Percentiles rank a stretch among this genome's conserved stretches.
Evolutionary conservation across 2,797 vertebrate species (phyloP).

Genomic region (Gallirallus australis): DNA sequence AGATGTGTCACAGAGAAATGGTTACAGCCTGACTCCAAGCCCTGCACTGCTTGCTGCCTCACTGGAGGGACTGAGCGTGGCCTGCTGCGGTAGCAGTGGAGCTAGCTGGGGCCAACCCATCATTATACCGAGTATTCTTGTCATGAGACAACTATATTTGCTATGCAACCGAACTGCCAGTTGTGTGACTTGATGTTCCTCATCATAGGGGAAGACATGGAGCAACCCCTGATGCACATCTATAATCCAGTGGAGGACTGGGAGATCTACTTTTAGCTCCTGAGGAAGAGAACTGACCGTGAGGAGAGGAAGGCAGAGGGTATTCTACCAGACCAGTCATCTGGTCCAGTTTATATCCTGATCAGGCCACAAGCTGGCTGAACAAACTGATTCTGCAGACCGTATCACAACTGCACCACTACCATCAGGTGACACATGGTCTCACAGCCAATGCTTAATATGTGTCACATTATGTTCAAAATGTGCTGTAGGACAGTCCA

Average conservation of each 20-base stretch:
- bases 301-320: neutral
- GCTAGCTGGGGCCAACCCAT: neutral
- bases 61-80: rapidly evolving
- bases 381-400: neutral
- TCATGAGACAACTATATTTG: neutral
- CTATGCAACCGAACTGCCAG: neutral
- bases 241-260: neutral
- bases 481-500: neutral
- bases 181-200: rapidly evolving
- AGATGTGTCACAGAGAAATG: neutral
- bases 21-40: neutral
- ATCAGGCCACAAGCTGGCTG: neutral
- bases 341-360: neutral
- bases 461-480: neutral
- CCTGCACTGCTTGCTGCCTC: too few species aligned
- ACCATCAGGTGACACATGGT: neutral
- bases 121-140: neutral
- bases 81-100: neutral
- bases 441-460: neutral
- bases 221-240: rapidly evolving
- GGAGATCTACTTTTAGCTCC: neutral
- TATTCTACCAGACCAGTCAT: neutral
- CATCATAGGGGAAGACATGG: neutral
- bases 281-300: neutral
- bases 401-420: neutral